Percentiles rank a stretch among this genome's conserved stretches.
phyloP scores from a whole-genome alignment of 2,888 invertebrate species.

The Rugalucina vietnamica region DNA sequence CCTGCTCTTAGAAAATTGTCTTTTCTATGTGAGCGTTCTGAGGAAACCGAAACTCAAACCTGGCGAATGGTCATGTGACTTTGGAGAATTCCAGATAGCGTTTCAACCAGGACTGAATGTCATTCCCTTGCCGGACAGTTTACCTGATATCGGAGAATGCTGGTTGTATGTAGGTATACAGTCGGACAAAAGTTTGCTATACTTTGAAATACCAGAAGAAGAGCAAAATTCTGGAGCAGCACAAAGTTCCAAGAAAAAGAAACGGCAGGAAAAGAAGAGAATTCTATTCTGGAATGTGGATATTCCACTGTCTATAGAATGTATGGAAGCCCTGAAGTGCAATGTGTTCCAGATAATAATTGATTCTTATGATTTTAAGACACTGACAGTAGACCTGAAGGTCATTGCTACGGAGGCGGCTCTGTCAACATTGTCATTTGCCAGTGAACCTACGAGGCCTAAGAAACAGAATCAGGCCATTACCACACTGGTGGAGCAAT shows the following conservation, averaged over 20 bases:
- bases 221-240: conserved; percentile 11
- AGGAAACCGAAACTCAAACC: conserved; percentile 36
- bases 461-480: conserved; percentile 65
- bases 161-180: conserved; percentile 79
- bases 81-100: conserved; percentile 57
- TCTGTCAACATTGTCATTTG: conserved; percentile 62
- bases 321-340: conserved; percentile 64
- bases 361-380: conserved; percentile 51
- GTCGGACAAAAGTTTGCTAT: conserved; percentile 74
- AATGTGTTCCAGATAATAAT: conserved; percentile 64
- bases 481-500: conserved; percentile 70
- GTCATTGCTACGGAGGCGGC: conserved; percentile 67
- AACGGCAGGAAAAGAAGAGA: conserved; percentile 18
- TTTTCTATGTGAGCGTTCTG: conserved; percentile 62
- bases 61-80: conserved; percentile 60
- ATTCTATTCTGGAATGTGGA: conserved; percentile 71
- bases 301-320: conserved; percentile 55
- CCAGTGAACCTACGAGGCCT: conserved; percentile 69
- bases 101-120: conserved; percentile 45
- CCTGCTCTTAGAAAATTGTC: conserved; percentile 65
- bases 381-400: conserved; percentile 56
- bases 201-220: conserved; percentile 73
- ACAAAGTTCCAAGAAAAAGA: not conserved
- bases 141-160: conserved; percentile 69
- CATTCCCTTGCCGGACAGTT: conserved; percentile 45